Conservation (phyloP, 2,113 vertebrate species). For the Galemys pyrenaicus region DNA sequence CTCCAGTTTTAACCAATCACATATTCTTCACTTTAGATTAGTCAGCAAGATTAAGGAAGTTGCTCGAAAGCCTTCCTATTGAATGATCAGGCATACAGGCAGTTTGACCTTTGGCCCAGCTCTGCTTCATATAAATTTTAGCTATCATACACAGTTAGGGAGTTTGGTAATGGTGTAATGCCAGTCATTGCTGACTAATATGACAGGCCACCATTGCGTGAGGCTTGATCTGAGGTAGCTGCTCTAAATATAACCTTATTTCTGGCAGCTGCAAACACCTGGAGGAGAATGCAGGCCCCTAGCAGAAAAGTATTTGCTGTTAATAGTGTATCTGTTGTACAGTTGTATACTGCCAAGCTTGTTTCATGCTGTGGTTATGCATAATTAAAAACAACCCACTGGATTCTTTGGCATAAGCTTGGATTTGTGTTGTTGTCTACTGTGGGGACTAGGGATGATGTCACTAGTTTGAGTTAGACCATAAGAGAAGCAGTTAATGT, state of each 20-base stretch:
- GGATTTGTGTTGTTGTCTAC: neutral
- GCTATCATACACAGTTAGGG: conserved; percentile 69
- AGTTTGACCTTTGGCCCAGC: conserved; percentile 67
- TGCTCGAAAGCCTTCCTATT: conserved; percentile 46
- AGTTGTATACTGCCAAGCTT: conserved; percentile 9
- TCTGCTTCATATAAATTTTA: conserved; percentile 79
- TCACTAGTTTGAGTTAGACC: conserved; percentile 36
- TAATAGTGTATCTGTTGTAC: conserved; percentile 6
- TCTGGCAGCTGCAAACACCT: conserved; percentile 74
- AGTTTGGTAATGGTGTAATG: conserved; percentile 69
- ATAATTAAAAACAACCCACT: conserved; percentile 14
- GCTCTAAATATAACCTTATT: conserved; percentile 82
- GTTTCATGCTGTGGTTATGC: neutral
- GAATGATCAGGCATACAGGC: conserved; percentile 63
- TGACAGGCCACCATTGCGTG: conserved; percentile 69
- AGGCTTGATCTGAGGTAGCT: conserved; percentile 70
- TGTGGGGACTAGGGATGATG: conserved; percentile 25
- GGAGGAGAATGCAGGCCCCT: conserved; percentile 56
- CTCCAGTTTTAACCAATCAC: neutral
- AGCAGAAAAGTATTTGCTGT: conserved; percentile 19
- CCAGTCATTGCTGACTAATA: conserved; percentile 76
- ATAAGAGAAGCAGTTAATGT: conserved; percentile 31
- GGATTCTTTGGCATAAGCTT: neutral
- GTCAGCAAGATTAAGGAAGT: conserved; percentile 64
- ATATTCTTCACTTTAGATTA: neutral